These are phyloP conservation scores for Philaenus spumarius DNA, from an alignment of 1,140 invertebrate species.

Conservation along the genomic window DNA sequence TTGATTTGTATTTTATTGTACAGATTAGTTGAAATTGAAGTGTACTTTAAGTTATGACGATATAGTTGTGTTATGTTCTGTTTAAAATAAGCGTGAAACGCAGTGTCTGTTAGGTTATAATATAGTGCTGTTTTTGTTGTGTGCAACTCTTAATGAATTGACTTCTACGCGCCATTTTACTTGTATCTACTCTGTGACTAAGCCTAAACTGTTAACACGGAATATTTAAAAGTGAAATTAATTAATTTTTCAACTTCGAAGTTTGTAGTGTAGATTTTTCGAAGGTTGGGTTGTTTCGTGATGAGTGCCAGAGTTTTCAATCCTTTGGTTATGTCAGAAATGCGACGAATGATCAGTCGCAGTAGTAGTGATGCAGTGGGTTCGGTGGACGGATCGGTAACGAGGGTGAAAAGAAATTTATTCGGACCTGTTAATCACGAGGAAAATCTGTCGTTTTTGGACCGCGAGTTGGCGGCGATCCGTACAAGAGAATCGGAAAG, in stretches of 20 bases:
- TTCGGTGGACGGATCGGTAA: constrained; percentile 32
- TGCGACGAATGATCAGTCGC: constrained; percentile 36
- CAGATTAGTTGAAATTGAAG: background rate
- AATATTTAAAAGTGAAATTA: no score
- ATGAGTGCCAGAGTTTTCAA: constrained; percentile 47
- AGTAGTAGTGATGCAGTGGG: constrained; percentile 25
- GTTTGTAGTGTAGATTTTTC: background rate
- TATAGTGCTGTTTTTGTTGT: constrained; percentile 2
- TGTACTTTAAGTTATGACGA: background rate
- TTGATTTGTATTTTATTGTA: background rate
- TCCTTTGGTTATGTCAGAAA: constrained; percentile 43
- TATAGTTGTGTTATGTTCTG: background rate
- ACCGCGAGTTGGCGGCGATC: constrained; percentile 41
- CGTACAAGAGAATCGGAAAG: constrained; percentile 39
- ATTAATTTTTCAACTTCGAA: no score
- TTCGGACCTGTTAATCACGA: constrained; percentile 48
- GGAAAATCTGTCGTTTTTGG: constrained; percentile 40
- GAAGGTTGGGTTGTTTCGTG: background rate
- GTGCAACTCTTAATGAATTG: background rate
- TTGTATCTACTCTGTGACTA: no score
- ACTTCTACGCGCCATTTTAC: no score
- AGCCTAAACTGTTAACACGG: no score
- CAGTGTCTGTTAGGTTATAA: background rate
- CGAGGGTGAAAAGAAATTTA: constrained; percentile 42
- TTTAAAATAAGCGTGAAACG: background rate